phyloP scores from a whole-genome alignment of 2,888 invertebrate species.

The Andrena flavipes region DNA sequence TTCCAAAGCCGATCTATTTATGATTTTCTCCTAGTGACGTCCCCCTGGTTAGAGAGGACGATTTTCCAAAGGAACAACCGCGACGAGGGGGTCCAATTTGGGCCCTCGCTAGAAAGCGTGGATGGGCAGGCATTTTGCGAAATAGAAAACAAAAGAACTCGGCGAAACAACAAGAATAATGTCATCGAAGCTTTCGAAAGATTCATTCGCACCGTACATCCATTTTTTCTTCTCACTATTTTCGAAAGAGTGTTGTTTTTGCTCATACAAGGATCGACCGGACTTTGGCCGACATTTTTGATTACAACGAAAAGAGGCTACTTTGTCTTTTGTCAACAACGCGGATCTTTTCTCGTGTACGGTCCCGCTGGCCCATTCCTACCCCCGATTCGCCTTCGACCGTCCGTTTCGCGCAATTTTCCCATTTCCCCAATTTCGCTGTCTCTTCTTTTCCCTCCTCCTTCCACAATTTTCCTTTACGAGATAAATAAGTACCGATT shows the following conservation, averaged over 20 bases:
- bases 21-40: too few relatives aligned
- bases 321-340: slow-evolving; percentile 82
- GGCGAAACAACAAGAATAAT: slow-evolving; percentile 73
- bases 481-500: slow-evolving; percentile 82
- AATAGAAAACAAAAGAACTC: slow-evolving; percentile 53
- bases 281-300: slow-evolving; percentile 74
- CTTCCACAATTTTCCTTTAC: not conserved
- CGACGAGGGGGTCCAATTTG: slow-evolving; percentile 29
- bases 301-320: slow-evolving; percentile 84
- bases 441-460: not conserved
- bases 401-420: slow-evolving; percentile 35
- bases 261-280: slow-evolving; percentile 79
- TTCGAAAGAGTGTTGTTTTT: slow-evolving; percentile 82
- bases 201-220: slow-evolving; percentile 85
- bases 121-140: slow-evolving; percentile 60
- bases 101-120: slow-evolving; percentile 62
- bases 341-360: slow-evolving; percentile 80
- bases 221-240: slow-evolving; percentile 79
- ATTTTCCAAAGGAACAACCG: not conserved
- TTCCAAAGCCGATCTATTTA: not conserved
- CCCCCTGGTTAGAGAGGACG: not conserved
- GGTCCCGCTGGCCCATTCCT: slow-evolving; percentile 72
- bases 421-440: slow-evolving; percentile 32
- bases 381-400: slow-evolving; percentile 39
- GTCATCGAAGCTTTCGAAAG: slow-evolving; percentile 76